These are phyloP conservation scores for Sialis fuliginosa DNA, from an alignment of 2,888 invertebrate species.

Conservation along the genomic window DNA sequence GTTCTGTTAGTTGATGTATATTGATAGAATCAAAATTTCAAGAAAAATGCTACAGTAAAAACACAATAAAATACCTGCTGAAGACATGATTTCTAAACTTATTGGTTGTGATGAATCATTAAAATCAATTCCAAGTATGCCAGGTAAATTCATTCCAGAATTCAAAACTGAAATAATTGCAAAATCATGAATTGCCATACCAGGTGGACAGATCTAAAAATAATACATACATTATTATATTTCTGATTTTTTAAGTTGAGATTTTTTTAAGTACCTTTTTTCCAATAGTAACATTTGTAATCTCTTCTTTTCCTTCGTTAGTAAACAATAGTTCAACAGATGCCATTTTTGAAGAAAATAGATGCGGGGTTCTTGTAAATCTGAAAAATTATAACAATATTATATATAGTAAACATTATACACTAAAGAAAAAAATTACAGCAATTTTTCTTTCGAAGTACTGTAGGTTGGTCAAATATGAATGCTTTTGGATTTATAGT, in stretches of 20 bases:
- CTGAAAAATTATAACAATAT: constrained; percentile 18
- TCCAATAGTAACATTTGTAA: constrained; percentile 50
- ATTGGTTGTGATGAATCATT: constrained; percentile 84
- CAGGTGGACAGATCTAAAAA: constrained; percentile 41
- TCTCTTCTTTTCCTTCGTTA: constrained; percentile 47
- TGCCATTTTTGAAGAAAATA: constrained; percentile 66
- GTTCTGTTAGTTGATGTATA: too few relatives aligned
- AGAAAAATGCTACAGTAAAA: neutral
- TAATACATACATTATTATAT: constrained; percentile 7
- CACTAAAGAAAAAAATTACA: too few relatives aligned
- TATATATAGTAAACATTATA: too few relatives aligned
- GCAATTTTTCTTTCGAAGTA: too few relatives aligned
- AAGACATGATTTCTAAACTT: constrained; percentile 56
- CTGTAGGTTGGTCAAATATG: too few relatives aligned
- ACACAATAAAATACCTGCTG: constrained; percentile 25
- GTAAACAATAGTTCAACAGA: constrained; percentile 63
- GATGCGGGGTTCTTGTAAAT: constrained; percentile 63
- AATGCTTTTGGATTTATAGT: too few relatives aligned
- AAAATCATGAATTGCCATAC: constrained; percentile 61
- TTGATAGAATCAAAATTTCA: too few relatives aligned
- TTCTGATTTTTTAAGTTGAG: constrained; percentile 1
- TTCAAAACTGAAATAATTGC: constrained; percentile 44
- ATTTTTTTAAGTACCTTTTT: constrained; percentile 38
- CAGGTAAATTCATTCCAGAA: constrained; percentile 42
- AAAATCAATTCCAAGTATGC: constrained; percentile 73